Conservation (phyloP, 2,888 invertebrate species). For the Trissoscelio sp. region DNA sequence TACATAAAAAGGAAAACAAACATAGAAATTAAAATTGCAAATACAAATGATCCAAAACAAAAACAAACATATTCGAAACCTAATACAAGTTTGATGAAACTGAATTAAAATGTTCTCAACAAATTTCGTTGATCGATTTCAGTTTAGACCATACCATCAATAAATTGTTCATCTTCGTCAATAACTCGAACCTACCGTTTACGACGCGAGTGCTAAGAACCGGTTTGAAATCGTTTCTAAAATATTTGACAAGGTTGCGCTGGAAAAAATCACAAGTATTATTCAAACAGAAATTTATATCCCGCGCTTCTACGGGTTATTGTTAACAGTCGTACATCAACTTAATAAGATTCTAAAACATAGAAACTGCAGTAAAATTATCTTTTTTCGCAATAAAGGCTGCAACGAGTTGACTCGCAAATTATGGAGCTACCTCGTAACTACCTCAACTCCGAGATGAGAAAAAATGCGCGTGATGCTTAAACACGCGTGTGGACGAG, state of each 20-base stretch:
- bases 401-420: slow-evolving; percentile 45
- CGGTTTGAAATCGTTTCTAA: slow-evolving; percentile 52
- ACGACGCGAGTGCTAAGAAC: slow-evolving; percentile 32
- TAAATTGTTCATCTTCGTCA: slow-evolving; percentile 48
- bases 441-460: slow-evolving; percentile 5
- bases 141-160: too few species aligned
- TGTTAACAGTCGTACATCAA: slow-evolving; percentile 60
- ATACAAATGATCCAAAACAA: too few species aligned
- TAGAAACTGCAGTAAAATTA: slow-evolving; percentile 58
- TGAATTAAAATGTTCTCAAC: too few species aligned
- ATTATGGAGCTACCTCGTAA: slow-evolving; percentile 57
- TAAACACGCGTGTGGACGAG: slow-evolving; percentile 13
- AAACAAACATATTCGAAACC: too few species aligned
- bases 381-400: slow-evolving; percentile 47
- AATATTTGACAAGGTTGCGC: slow-evolving; percentile 58
- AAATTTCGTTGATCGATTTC: too few species aligned
- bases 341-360: slow-evolving; percentile 64
- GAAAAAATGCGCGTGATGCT: slow-evolving; percentile 11
- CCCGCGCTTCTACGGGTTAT: slow-evolving; percentile 46
- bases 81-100: too few species aligned
- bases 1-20: too few species aligned
- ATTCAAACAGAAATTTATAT: slow-evolving; percentile 59
- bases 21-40: too few species aligned
- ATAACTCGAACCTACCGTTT: slow-evolving; percentile 19
- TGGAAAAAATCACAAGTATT: slow-evolving; percentile 49